Percentiles rank a stretch among this genome's conserved stretches.
phyloP scores from a whole-genome alignment of 2,888 invertebrate genomes.

The Drosophila falleni region DNA sequence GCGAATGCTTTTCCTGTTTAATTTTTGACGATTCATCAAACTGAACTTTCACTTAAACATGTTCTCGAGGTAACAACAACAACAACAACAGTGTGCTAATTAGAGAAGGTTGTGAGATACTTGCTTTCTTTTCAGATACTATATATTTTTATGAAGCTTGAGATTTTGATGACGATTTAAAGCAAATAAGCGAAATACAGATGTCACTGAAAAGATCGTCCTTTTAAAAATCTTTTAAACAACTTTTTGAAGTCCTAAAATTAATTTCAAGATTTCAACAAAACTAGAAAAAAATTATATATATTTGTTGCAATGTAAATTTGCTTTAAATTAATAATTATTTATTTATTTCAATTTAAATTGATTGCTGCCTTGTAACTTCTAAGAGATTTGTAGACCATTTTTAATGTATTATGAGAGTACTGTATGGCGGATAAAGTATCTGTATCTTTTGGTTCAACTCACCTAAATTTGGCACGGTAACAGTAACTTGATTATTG shows the following conservation, averaged over 20 bases:
- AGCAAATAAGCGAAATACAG: background rate
- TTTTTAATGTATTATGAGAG: background rate
- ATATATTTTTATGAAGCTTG: background rate
- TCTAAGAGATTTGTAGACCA: background rate
- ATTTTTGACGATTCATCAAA: background rate
- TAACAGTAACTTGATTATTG: constrained; percentile 96
- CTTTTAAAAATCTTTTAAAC: background rate
- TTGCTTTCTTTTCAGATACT: background rate
- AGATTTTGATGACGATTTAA: background rate
- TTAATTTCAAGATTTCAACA: background rate
- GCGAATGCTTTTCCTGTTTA: constrained; percentile 1
- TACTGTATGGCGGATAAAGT: background rate
- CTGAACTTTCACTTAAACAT: constrained; percentile 3
- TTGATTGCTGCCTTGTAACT: too few species aligned
- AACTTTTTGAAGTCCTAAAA: background rate
- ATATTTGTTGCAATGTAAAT: background rate
- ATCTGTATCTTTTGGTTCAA: constrained; percentile 13
- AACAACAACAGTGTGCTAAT: background rate
- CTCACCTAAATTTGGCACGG: constrained; percentile 95
- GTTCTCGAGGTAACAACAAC: background rate
- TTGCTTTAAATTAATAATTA: too few species aligned
- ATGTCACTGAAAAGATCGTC: background rate
- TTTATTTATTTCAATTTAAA: too few species aligned
- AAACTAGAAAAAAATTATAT: background rate
- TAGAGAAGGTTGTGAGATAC: background rate